Conservation (phyloP, 2,888 invertebrate genomes). For the Polyploca ridens region DNA sequence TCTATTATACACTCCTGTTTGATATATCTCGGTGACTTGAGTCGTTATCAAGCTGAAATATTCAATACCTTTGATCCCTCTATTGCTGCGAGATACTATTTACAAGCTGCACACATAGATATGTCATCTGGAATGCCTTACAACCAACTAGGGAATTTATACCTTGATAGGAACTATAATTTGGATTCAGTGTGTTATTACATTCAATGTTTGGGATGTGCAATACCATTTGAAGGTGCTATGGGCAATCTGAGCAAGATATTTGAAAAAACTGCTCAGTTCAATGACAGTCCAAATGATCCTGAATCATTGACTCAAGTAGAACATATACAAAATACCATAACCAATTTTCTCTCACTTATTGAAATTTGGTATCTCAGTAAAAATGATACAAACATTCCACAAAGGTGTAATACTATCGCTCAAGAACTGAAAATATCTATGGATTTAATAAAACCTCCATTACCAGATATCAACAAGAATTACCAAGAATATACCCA, state of each 20-base stretch:
- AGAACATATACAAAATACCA: conserved; percentile 78
- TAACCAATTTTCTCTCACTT: conserved; percentile 82
- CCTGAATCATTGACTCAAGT: conserved; percentile 71
- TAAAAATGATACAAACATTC: conserved; percentile 86
- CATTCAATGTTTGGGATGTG: conserved; percentile 91
- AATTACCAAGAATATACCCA: conserved; percentile 79
- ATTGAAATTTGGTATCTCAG: conserved; percentile 87
- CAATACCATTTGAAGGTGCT: conserved; percentile 94
- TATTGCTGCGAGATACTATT: conserved; percentile 92
- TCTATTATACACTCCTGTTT: conserved; percentile 93
- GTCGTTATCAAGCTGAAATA: conserved; percentile 93
- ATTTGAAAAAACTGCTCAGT: conserved; percentile 88
- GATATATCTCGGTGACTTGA: conserved; percentile 95
- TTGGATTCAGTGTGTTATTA: conserved; percentile 96
- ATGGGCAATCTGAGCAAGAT: conserved; percentile 92
- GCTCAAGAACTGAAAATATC: conserved; percentile 90
- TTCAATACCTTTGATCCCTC: conserved; percentile 88
- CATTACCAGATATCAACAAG: conserved; percentile 80
- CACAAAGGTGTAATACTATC: conserved; percentile 87
- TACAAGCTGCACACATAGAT: conserved; percentile 91
- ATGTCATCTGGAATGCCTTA: conserved; percentile 95
- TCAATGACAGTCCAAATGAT: conserved; percentile 80
- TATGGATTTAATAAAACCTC: conserved; percentile 81
- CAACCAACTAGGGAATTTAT: conserved; percentile 96
- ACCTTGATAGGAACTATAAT: conserved; percentile 91